Evolutionary conservation across 2,113 vertebrate genomes (phyloP), one percentile per base, ranked within the genome.

Genomic region (Brienomyrus longianalis): DNA sequence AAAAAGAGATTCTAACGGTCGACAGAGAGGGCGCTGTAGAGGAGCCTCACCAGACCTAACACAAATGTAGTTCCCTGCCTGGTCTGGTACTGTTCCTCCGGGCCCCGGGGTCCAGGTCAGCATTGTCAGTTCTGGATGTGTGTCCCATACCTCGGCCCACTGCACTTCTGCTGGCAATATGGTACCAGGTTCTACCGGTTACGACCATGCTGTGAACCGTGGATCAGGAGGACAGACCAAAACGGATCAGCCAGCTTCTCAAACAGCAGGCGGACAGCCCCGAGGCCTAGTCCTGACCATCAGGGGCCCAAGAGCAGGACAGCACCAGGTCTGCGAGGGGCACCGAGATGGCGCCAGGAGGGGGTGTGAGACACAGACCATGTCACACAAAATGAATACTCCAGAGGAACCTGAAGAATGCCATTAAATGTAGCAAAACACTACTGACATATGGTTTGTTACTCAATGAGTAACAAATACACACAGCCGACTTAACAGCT

Each of bases 1-100:
- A 83, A 90, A 56, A 54, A n/a, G 31, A 31, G 11, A 70, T 70
- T 66, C 62, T 90, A 90, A 90, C 83, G 56, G 50, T 47, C 52
- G 21, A 56, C 45, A 47, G 48, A 62, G 17, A 66, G 50, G 52
- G 70, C 15, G 59, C 45, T 11, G 8, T 80, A 89, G 77, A 89
- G 77, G 13, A 56, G 31, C 21, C 11, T 70, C 47, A 45, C 9
- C 27, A 70, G 84, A 48, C 17, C 59, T 66, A 86, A 86, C 84
- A 51, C 35, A 45, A 50, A n/a, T 54, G 21, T 39, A 50, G 66
- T 77, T n/a, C 27, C 89, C 47, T 70, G n/a, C 59, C 35, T 21
- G 66, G 59, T 54, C 35, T 87, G 89, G 85, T 87, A 27, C 47
- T 87, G 31, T 48, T 13, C 62, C 48, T 52, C 47, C 17, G 74